phyloP scores from a whole-genome alignment of 2,113 vertebrate species.

The crab-eating macaque (Macaca fascicularis) region DNA sequence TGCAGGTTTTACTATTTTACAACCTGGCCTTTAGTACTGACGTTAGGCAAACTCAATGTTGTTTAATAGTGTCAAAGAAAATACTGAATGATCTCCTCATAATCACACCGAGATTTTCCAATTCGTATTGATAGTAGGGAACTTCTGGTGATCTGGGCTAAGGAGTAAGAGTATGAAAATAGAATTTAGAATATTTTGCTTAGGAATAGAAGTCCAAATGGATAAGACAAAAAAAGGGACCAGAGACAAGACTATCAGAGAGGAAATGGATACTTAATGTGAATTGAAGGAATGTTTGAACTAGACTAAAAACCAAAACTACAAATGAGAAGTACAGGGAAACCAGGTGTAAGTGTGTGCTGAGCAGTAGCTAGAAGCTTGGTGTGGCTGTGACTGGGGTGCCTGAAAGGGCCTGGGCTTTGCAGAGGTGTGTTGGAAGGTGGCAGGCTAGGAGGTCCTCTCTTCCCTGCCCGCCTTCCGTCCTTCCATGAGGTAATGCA shows the following conservation, averaged over 20 bases:
- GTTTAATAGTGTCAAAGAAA: background rate
- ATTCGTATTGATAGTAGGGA: background rate
- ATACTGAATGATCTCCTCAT: background rate
- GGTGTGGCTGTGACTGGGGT: background rate
- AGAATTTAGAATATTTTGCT: background rate
- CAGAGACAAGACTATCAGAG: background rate
- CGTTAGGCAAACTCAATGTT: background rate
- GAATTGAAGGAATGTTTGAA: background rate
- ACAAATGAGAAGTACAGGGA: background rate
- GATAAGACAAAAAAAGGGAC: background rate
- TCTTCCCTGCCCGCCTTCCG: background rate
- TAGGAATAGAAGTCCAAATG: background rate
- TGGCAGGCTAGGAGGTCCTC: background rate
- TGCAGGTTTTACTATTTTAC: background rate
- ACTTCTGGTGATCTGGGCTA: background rate
- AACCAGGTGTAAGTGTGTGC: background rate
- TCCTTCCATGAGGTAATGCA: background rate
- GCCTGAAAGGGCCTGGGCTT: background rate
- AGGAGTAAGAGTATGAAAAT: background rate
- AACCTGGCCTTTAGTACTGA: background rate
- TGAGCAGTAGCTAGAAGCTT: background rate
- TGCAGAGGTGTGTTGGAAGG: background rate
- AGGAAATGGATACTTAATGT: background rate
- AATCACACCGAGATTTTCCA: background rate
- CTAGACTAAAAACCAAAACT: background rate